Conservation (phyloP, 37 sponge, comb jelly and placozoan species). For the Halichondria panicea region DNA sequence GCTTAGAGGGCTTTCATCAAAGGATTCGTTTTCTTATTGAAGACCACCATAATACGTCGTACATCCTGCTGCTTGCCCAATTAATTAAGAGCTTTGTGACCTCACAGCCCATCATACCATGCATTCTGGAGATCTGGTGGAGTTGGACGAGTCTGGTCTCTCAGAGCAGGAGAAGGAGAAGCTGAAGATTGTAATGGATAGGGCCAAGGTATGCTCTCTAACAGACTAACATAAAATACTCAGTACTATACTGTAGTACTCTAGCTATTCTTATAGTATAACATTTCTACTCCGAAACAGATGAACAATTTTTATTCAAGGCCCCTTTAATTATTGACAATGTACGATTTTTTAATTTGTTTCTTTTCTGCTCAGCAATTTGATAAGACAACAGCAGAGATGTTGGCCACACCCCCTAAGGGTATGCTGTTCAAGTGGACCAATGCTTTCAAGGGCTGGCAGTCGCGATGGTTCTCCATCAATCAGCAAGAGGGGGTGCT, state of each 20-base stretch:
- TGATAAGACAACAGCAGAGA: neutral
- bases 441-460: constrained; percentile 80
- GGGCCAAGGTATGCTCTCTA: constrained; percentile 61
- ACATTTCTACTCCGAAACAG: neutral
- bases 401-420: constrained; percentile 34
- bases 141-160: constrained; percentile 17
- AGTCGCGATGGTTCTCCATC: constrained; percentile 66
- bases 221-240: neutral
- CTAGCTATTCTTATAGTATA: neutral
- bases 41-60: too few relatives aligned
- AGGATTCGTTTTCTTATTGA: too few relatives aligned
- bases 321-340: neutral
- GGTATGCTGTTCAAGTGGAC: constrained; percentile 75
- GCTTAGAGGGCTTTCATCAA: too few relatives aligned
- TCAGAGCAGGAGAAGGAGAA: constrained; percentile 45
- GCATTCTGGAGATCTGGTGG: constrained; percentile 40
- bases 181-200: constrained; percentile 53
- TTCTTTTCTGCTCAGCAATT: constrained; percentile 15
- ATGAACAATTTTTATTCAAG: neutral
- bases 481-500: constrained; percentile 67
- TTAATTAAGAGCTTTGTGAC: too few relatives aligned
- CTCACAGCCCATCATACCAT: neutral
- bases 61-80: too few relatives aligned
- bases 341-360: neutral
- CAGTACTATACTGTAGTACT: neutral